phyloP scores from a whole-genome alignment of 1,140 invertebrate species.

The Bombyx mandarina region DNA sequence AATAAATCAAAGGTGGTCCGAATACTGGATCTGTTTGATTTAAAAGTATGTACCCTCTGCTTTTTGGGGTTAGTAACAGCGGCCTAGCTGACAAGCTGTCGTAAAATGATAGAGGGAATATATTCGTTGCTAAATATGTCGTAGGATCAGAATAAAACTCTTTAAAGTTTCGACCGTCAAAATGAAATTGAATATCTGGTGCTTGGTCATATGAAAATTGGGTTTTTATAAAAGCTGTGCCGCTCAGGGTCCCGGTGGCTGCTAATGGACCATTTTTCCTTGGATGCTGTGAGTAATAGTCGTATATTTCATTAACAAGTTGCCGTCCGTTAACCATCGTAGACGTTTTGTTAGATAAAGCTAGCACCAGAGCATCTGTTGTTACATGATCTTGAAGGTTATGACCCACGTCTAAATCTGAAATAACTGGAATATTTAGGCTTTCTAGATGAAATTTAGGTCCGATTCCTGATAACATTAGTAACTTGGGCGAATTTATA shows the following conservation, averaged over 20 bases:
- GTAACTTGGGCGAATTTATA: conserved; percentile 80
- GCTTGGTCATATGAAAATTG: conserved; percentile 55
- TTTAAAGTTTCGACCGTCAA: conserved; percentile 70
- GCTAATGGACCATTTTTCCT: conserved; percentile 66
- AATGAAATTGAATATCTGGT: conserved; percentile 78
- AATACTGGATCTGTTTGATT: conserved; percentile 77
- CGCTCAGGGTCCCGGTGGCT: conserved; percentile 62
- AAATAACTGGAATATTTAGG: conserved; percentile 73
- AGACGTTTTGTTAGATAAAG: conserved; percentile 69
- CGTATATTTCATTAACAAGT: conserved; percentile 64
- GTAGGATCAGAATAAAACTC: conserved; percentile 68
- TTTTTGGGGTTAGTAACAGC: conserved; percentile 79
- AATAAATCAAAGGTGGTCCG: conserved; percentile 84
- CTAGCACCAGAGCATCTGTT: conserved; percentile 70
- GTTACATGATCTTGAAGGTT: conserved; percentile 87
- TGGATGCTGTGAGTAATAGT: conserved; percentile 58
- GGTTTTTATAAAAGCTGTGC: conserved; percentile 72
- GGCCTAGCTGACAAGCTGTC: conserved; percentile 65
- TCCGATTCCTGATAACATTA: conserved; percentile 84
- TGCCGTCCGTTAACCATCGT: conserved; percentile 50
- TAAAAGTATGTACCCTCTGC: conserved; percentile 78
- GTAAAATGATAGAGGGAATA: conserved; percentile 70
- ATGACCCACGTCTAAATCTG: conserved; percentile 78
- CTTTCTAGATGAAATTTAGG: conserved; percentile 74
- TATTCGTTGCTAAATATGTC: conserved; percentile 58